Conservation (phyloP, 2,888 invertebrate species). For the Noctua janthina region DNA sequence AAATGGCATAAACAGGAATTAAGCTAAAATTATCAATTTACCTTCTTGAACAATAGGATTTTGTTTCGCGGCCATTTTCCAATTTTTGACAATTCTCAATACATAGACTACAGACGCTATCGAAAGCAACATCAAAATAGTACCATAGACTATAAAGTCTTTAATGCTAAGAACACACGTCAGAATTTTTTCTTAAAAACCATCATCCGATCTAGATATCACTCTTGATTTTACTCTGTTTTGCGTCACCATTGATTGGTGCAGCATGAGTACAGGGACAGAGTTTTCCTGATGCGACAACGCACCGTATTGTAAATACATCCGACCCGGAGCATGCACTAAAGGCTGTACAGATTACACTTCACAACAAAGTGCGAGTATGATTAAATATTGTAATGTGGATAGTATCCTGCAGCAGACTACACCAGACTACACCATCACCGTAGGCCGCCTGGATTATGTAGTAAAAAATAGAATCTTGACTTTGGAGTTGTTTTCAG, state of each 20-base stretch:
- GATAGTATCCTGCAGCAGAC: not conserved
- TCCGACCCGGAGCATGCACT: not conserved
- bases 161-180: not conserved
- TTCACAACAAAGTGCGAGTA: not conserved
- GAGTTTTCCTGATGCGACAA: not conserved
- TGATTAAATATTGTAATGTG: not conserved
- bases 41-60: conserved; percentile 91
- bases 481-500: too few species aligned
- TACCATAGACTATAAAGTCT: conserved; percentile 7
- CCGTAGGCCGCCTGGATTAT: not conserved
- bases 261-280: not conserved
- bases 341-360: not conserved
- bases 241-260: not conserved
- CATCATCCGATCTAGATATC: not conserved
- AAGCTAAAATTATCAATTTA: conserved; percentile 74
- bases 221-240: not conserved
- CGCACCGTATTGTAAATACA: not conserved
- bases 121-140: not conserved
- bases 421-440: not conserved
- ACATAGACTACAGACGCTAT: conserved; percentile 39
- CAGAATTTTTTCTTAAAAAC: not conserved
- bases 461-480: not conserved
- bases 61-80: conserved; percentile 93
- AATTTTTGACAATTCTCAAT: conserved; percentile 72
- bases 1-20: conserved; percentile 2